phyloP scores from a whole-genome alignment of 2,797 vertebrate genomes.

The Amblyraja radiata region DNA sequence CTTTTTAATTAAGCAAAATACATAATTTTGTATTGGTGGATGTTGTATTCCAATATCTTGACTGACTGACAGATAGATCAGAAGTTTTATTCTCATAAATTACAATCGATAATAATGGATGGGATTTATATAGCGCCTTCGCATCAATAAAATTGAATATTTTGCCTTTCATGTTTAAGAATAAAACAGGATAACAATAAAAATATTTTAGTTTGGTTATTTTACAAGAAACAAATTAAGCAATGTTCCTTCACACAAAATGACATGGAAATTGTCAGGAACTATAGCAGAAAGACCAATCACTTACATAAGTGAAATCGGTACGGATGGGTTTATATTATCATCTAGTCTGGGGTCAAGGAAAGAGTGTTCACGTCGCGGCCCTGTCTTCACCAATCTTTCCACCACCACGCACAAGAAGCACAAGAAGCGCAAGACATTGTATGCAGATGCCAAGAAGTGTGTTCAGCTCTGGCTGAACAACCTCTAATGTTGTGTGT shows the following conservation, averaged over 20 bases:
- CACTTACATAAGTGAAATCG: background rate
- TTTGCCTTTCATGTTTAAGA: slow-evolving; percentile 23
- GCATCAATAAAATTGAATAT: background rate
- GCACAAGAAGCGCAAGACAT: too few species aligned
- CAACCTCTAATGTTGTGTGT: too few species aligned
- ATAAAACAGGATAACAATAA: slow-evolving; percentile 7
- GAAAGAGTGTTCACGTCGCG: too few species aligned
- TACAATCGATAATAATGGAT: too few species aligned
- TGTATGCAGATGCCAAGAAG: too few species aligned
- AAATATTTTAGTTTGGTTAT: slow-evolving; percentile 6
- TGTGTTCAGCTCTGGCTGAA: too few species aligned
- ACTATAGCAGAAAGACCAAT: background rate
- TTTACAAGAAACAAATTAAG: slow-evolving; percentile 25
- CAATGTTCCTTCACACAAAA: background rate
- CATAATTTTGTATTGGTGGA: background rate
- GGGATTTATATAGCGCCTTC: too few species aligned
- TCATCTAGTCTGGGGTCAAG: too few species aligned
- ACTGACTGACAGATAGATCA: background rate
- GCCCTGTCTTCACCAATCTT: too few species aligned
- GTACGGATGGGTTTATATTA: background rate
- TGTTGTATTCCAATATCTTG: background rate
- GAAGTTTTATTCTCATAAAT: background rate
- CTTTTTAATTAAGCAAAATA: background rate
- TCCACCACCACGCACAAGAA: too few species aligned
- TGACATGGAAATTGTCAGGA: background rate